Evolutionary conservation across 2,113 vertebrate species (phyloP), one percentile per base, ranked within the genome.

Genomic region (Vombatus ursinus): DNA sequence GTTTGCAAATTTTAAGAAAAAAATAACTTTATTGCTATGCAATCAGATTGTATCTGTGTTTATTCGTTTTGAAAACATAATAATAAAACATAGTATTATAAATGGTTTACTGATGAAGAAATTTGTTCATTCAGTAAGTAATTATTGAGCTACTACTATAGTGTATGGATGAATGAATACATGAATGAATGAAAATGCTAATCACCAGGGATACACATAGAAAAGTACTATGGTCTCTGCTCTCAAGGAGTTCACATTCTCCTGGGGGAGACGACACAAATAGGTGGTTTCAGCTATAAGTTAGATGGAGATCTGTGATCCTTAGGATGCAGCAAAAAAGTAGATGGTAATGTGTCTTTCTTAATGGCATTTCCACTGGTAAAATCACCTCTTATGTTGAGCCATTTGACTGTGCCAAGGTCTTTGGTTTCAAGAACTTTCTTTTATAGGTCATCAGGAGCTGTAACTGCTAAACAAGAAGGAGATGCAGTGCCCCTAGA

Each of bases 41-140:
- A 94, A 26, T 53, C 19, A 95, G 84, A 92, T 90, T 28, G 53
- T 19, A 54, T 91, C 92, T 96, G 10, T 28, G 93, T 89, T 94
- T 77, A 90, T 48, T 44, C 31, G 9, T 92, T 93, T 94, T 57
- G 57, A 50, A 68, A 10, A 26, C 10, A 37, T 50, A 52, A n/a
- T 94, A n/a, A 77, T 52, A 77, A 89, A 91, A 90, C 14, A 8
- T 54, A 90, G 14, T 77, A 52, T 77, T 26, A 49, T 51, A 37
- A 93, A 92, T 49, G 49, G 4, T 96, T 90, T 92, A 54, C 4
- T 94, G 44, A 57, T n/a, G 9, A 31, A 0, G 19, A 50, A 50
- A 52, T 1, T 44, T 47, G 89, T 92, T 57, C 2, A 48, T 49
- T 12, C 84, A 49, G 16, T 48, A 91, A 50, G 0, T 92, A 12